These are phyloP conservation scores for Bubo bubo DNA, from an alignment of 2,113 vertebrate species.

Conservation along the genomic window DNA sequence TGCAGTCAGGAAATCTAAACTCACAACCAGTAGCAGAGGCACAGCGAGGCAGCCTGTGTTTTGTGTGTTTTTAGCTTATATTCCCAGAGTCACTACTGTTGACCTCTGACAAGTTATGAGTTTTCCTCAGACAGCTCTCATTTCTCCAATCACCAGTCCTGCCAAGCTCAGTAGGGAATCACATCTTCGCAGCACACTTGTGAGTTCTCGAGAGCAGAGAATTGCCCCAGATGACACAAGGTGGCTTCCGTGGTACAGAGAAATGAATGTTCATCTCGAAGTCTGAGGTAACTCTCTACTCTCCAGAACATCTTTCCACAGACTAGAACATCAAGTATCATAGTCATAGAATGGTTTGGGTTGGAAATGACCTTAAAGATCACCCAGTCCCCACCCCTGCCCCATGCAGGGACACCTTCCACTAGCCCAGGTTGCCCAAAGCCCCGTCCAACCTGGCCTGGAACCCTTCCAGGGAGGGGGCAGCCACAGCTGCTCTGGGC, in stretches of 20 bases:
- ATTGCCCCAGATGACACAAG: accelerated
- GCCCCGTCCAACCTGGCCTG: no score
- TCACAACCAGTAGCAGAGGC: not conserved
- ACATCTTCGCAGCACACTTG: accelerated
- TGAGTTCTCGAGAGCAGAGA: not conserved
- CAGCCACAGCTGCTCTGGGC: no score
- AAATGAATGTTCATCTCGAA: not conserved
- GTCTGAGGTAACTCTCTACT: not conserved
- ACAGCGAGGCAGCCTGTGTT: not conserved
- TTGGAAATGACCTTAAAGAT: no score
- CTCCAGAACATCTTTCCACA: not conserved
- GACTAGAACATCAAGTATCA: not conserved
- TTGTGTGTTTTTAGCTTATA: not conserved
- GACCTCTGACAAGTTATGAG: not conserved
- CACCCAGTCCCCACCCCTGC: no score
- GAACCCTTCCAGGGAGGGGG: no score
- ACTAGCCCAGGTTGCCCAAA: no score
- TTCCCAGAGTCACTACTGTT: not conserved
- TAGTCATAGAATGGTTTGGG: no score
- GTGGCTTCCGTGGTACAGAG: not conserved
- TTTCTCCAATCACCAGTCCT: not conserved
- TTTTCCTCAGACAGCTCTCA: not conserved
- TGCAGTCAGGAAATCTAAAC: not conserved
- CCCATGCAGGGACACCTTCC: no score
- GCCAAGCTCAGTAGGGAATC: not conserved